phyloP scores from a whole-genome alignment of 1,140 invertebrate genomes.

The Coptotermes formosanus region DNA sequence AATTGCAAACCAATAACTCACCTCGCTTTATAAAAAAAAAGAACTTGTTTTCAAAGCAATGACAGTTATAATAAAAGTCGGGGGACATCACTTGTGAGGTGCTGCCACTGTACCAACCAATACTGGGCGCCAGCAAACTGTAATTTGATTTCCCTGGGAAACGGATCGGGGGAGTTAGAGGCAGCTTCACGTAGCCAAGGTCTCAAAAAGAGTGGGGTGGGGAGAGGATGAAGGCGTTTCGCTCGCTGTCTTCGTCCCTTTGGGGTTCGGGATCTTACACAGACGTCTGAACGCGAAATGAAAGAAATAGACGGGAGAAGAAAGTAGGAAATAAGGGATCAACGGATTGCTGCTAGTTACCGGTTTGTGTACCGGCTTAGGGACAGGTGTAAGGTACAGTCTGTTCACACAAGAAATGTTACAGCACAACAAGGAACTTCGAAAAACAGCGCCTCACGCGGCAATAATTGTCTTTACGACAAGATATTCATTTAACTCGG shows the following conservation, averaged over 20 bases:
- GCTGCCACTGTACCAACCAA: not conserved
- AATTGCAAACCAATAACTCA: no score
- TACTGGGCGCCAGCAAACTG: not conserved
- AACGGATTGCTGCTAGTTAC: conserved; percentile 11
- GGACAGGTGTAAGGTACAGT: not conserved
- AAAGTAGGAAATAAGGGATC: conserved; percentile 19
- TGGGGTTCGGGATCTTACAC: not conserved
- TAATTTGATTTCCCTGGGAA: conserved; percentile 19
- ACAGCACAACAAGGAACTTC: no score
- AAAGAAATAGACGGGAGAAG: not conserved
- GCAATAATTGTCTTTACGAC: no score
- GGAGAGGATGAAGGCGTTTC: not conserved
- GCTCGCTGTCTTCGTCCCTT: not conserved
- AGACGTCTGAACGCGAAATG: not conserved
- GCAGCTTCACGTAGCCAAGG: not conserved
- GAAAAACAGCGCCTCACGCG: no score
- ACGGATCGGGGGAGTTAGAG: not conserved
- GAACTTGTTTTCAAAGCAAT: no score
- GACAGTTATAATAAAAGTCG: no score
- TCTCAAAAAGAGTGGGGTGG: no score
- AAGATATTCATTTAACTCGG: no score
- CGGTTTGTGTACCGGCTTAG: not conserved
- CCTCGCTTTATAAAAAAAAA: no score
- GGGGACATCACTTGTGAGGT: not conserved
- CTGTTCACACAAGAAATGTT: not conserved